phyloP scores from a whole-genome alignment of 2,113 vertebrate genomes.

The Odontesthes bonariensis region DNA sequence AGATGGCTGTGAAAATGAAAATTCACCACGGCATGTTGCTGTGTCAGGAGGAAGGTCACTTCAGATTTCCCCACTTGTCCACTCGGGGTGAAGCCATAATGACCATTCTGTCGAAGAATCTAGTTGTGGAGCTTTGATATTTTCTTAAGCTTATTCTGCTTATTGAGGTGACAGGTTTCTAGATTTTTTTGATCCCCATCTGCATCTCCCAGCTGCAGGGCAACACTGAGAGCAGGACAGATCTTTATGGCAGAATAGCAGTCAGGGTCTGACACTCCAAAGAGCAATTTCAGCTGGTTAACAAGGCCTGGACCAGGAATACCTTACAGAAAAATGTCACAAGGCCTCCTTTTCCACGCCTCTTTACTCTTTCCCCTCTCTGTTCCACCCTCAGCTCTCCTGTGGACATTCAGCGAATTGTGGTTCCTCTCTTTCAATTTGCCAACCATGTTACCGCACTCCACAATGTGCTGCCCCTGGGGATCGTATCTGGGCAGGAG shows the following conservation, averaged over 20 bases:
- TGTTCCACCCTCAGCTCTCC: conserved; percentile 52
- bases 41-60: conserved; percentile 64
- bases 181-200: conserved; percentile 42
- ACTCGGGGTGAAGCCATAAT: conserved; percentile 18
- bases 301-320: conserved; percentile 61
- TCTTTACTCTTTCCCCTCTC: conserved; percentile 21
- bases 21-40: conserved; percentile 57
- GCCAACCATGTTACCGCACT: conserved; percentile 52
- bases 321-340: conserved; percentile 66
- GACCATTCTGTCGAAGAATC: conserved; percentile 43
- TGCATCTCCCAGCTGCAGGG: conserved; percentile 12
- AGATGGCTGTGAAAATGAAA: conserved; percentile 69
- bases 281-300: conserved; percentile 67
- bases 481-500: conserved; percentile 55
- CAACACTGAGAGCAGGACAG: conserved; percentile 27
- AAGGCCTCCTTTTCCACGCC: conserved; percentile 46
- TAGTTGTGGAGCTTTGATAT: conserved; percentile 15
- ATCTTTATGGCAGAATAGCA: conserved; percentile 55
- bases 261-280: conserved; percentile 55
- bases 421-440: conserved; percentile 75
- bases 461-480: conserved; percentile 60
- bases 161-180: conserved; percentile 32
- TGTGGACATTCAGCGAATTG: conserved; percentile 61
- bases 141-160: conserved; percentile 27
- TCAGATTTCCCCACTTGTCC: conserved; percentile 30